phyloP scores from a whole-genome alignment of 2,888 invertebrate species.

The Polymixis flavicincta region DNA sequence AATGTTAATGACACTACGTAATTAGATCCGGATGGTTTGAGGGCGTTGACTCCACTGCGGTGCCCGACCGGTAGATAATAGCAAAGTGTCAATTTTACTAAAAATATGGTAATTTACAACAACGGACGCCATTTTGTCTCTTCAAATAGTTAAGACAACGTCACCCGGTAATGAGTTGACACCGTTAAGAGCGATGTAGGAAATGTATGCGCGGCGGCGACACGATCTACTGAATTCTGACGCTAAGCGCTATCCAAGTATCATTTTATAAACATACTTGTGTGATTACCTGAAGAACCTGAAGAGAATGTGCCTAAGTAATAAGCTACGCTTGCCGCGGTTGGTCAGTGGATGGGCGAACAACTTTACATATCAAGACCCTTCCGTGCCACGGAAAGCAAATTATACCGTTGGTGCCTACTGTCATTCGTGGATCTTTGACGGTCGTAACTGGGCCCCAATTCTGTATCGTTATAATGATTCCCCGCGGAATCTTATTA shows the following conservation, averaged over 20 bases:
- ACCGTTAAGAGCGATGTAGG: conserved; percentile 63
- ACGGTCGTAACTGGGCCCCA: too few relatives aligned
- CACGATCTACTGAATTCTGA: conserved; percentile 44
- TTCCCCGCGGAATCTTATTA: too few relatives aligned
- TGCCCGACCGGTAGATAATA: conserved; percentile 86
- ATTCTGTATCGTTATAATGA: too few relatives aligned
- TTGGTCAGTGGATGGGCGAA: neutral
- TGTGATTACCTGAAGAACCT: conserved; percentile 21
- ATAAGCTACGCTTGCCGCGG: neutral
- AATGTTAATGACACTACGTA: conserved; percentile 89
- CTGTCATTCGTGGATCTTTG: too few relatives aligned
- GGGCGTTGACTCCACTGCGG: conserved; percentile 86
- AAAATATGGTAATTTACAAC: conserved; percentile 88
- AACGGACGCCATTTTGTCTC: conserved; percentile 77
- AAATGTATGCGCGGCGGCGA: conserved; percentile 48
- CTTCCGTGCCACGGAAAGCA: too few relatives aligned
- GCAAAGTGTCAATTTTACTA: conserved; percentile 88
- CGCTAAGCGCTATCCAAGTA: conserved; percentile 20
- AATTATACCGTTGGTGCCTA: too few relatives aligned
- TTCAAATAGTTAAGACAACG: conserved; percentile 69
- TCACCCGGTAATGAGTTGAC: conserved; percentile 64
- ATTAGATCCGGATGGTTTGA: conserved; percentile 90
- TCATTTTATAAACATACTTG: conserved; percentile 36
- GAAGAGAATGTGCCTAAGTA: too few relatives aligned
- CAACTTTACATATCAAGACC: too few relatives aligned